phyloP scores from a whole-genome alignment of 2,113 vertebrate genomes.

The Eulemur macaco region DNA sequence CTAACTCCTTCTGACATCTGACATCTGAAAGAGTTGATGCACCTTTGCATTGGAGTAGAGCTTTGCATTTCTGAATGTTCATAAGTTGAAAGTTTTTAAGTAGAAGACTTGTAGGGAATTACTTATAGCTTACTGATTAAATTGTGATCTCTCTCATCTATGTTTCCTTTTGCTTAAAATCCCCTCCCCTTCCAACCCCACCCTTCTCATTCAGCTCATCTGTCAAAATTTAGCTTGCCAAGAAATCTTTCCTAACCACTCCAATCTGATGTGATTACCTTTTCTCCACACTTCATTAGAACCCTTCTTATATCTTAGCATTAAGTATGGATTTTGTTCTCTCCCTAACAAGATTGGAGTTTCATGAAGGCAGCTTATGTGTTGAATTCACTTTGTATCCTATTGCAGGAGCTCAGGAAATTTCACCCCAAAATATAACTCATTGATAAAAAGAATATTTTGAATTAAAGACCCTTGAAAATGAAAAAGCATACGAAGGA shows the following conservation, averaged over 20 bases:
- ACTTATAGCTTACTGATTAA: background rate
- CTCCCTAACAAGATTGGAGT: background rate
- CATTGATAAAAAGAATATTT: too few species aligned
- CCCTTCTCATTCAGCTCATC: conserved; percentile 10
- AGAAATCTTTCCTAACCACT: conserved; percentile 8
- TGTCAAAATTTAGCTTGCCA: background rate
- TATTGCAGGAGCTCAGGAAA: too few species aligned
- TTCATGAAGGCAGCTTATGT: background rate
- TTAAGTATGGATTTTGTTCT: background rate
- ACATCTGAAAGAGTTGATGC: background rate
- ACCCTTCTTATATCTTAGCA: background rate
- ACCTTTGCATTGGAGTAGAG: background rate
- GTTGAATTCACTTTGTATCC: background rate
- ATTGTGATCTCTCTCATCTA: background rate
- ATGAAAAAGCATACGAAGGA: too few species aligned
- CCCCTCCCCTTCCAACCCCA: background rate
- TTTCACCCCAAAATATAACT: too few species aligned
- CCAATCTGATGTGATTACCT: background rate
- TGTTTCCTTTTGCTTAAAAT: background rate
- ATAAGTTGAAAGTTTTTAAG: background rate
- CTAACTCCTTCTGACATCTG: background rate
- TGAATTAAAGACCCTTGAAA: too few species aligned
- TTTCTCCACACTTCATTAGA: background rate
- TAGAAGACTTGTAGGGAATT: background rate
- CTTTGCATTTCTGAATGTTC: background rate